Base-by-base conservation (phyloP, 1,140 invertebrate species). In the Eurosta solidaginis region DNA sequence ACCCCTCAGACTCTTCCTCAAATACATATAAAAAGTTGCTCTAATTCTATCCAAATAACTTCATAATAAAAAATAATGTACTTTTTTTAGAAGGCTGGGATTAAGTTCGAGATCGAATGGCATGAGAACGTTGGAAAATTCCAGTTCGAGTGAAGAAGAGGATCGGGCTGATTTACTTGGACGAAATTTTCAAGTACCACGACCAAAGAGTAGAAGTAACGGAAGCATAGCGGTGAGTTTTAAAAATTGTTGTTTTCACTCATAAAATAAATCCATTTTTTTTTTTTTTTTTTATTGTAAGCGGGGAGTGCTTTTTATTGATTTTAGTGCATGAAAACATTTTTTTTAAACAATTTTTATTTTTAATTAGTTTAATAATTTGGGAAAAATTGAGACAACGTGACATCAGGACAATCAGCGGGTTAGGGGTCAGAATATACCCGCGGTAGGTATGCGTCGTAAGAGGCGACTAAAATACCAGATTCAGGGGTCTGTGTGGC, bases 151-250 rank as follows among this genome's bases (percentile, higher is more conserved):
- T 79, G 91, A 92, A 81, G 91, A 92, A 82, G 92, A 93, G 83
- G 93, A 93, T 83, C 89, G 94, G 78, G 91, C 93, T 20, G 94
- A 95, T 85, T 88, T 96, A 42, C 89, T 94, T 4, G 87, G 87
- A n/a, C 86, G 91, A 78, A 91, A 89, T 78, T 92, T 92, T 80
- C 91, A 92, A 80, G 93, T 95, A 73, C 94, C 94, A 1, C 89
- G 94, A 81, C 94, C 94, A 14, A 95, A 94, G 86, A 95, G 94
- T 74, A 90, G 94, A 78, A 92, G 91, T 74, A 91, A 91, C 80
- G 89, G 92, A 68, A 93, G 92, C 73, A 88, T 93, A 83, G 91
- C 93, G 78, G 92, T 93, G 88, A 88, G 89, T 89, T 33, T 40
- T 22, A 14, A 2, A 54, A 20, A 27, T n/a, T n/a, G n/a, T n/a